Percentiles rank a stretch among this genome's conserved stretches.
These are phyloP conservation scores for Aspidiotus destructor DNA, from an alignment of 2,888 invertebrate genomes.

Conservation along the genomic window DNA sequence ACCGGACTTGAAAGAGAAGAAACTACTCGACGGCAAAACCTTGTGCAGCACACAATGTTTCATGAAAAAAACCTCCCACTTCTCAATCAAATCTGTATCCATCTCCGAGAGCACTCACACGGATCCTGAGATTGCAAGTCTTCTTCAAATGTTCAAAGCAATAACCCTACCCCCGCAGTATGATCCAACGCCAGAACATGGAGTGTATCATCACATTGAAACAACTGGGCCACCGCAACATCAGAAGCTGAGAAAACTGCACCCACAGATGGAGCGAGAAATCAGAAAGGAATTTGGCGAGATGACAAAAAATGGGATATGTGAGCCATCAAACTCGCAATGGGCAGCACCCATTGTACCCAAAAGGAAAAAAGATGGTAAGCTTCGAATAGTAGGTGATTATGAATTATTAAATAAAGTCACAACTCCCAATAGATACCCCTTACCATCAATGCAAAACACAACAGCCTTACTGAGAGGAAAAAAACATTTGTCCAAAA, in stretches of 20 bases:
- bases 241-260: not conserved
- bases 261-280: not conserved
- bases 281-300: not conserved
- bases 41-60: not conserved
- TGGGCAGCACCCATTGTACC: not conserved
- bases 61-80: not conserved
- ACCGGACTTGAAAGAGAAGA: not conserved
- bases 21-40: not conserved
- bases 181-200: not conserved
- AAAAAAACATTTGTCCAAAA: not conserved
- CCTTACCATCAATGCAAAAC: not conserved
- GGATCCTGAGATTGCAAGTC: not conserved
- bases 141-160: not conserved
- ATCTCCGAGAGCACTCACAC: not conserved
- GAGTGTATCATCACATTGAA: not conserved
- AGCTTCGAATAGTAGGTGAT: not conserved
- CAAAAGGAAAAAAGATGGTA: not conserved
- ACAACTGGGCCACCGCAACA: not conserved
- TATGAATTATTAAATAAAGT: not conserved
- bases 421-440: not conserved
- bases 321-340: not conserved
- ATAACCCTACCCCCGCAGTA: not conserved
- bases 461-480: not conserved
- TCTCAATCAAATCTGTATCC: not conserved
- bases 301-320: not conserved